Base-by-base conservation (phyloP, 2,113 vertebrate species). In the Pterocles gutturalis region DNA sequence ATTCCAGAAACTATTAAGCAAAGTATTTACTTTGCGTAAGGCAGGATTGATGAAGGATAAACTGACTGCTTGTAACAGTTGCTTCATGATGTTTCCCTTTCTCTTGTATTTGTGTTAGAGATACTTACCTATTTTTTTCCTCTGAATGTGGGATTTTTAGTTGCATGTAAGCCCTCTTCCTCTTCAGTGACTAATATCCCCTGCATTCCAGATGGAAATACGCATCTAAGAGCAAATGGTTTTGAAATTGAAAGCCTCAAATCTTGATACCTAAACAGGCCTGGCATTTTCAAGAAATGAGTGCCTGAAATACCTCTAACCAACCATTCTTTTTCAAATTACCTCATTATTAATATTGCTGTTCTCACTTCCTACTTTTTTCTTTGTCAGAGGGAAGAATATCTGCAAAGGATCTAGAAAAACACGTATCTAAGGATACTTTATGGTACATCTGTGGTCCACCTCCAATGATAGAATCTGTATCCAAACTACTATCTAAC, bases 401-500 rank as follows among this genome's bases (percentile, higher is more conserved):
- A 97, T 98, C 98, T 25, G 97, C 97, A 87, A 96, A 98, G 93
- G 98, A 98, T 87, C 94, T 99, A 92, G 95, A 86, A 95, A 92
- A 97, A 72, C 98, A 98, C 3, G 89, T 99, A 76, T 98, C 98
- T 6, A 75, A 97, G 51, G 96, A 98, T 88, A 99, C 99, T 57
- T 95, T 99, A 81, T 99, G 99, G 97, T 99, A 99, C 97, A 98
- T 99, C 78, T 99, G 99, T 20, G 99, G 99, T 33, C 99, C 99
- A 22, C 99, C 99, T 49, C 99, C 99, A 21, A 99, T 99, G 99
- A 99, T 99, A 22, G 98, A 99, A 97, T 98, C 98, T 7, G 87
- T 99, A 96, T 99, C 99, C 88, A 96, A 97, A 89, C 98, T 98
- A 46, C 98, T 99, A 7, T 95, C 94, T 91, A 95, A 95, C 36